Base-by-base conservation (phyloP, 53 echinoderm and acorn worm genomes). In the Holothuria leucospilota region DNA sequence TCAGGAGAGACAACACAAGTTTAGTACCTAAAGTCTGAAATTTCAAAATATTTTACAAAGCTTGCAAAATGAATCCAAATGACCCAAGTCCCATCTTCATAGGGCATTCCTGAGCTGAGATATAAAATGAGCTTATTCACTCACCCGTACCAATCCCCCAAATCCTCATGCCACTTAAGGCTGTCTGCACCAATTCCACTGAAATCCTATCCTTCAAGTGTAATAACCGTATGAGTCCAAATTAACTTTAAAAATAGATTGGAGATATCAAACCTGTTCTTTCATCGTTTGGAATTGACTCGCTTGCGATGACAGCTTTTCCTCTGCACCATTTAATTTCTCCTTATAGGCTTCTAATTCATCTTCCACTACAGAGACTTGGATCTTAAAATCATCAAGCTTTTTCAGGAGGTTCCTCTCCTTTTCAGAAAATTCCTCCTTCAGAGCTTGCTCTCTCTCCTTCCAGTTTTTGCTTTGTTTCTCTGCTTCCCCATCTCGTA, bases 361-460 rank as follows among this genome's bases (percentile, higher is more conserved):
- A 49, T 99, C 99, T 86, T 99, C 99, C 53, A 86, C 86, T 5
- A 95, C 91, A 20, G 92, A 78, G 14, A 99, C 85, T 40, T 99
- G 93, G 60, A 86, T 89, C 34, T 91, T 91, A 29, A 95, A 38
- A 46, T 90, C 93, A 72, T 91, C 95, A 64, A 95, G 77, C 82
- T 94, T 92, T 21, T 40, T 87, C 73, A 92, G 82, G 63, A 95
- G 52, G 68, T 62, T 85, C 23, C 85, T 95, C 52, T 99, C 95
- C 84, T 92, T 99, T 59, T 92, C 95, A 46, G 87, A 84, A 82
- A 90, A 92, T 28, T 93, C 88, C 26, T 84, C 91, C 65, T 85
- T 87, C 21, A 99, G 64, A 6, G 84, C 51, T 12, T 86, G 87
- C 62, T 99, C 99, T 73, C 86, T 93, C 39, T 95, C 99, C 46